Conservation (phyloP, 2,113 vertebrate species). For the Rhinopithecus roxellana region DNA sequence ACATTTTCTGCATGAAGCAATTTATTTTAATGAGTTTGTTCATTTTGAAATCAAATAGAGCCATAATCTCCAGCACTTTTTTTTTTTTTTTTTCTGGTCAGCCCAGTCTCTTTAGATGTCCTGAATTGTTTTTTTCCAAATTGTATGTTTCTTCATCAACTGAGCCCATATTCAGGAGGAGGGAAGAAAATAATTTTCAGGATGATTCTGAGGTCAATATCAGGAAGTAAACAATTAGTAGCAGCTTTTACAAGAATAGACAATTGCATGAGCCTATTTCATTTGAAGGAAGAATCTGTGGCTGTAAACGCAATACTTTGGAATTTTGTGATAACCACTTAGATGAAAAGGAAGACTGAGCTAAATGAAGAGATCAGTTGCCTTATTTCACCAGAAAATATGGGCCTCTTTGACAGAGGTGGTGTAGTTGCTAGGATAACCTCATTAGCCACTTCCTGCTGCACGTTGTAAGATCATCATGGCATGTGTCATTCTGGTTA, state of each 20-base stretch:
- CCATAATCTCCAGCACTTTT: background rate
- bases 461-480: background rate
- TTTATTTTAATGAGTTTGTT: conserved; percentile 61
- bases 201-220: background rate
- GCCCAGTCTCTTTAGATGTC: background rate
- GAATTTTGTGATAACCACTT: background rate
- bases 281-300: background rate
- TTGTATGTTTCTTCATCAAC: background rate
- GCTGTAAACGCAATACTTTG: background rate
- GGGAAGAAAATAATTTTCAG: background rate
- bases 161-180: background rate
- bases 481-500: background rate
- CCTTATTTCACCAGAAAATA: background rate
- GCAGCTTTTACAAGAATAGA: background rate
- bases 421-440: background rate
- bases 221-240: background rate
- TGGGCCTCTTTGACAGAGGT: background rate
- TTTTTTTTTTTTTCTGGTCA: background rate
- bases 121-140: background rate
- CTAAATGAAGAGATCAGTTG: background rate
- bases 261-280: background rate
- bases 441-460: background rate
- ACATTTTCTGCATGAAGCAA: conserved; percentile 42
- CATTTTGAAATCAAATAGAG: conserved; percentile 41
- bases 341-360: background rate